phyloP scores from a whole-genome alignment of 1,140 invertebrate genomes.

The Neotoxoptera formosana region DNA sequence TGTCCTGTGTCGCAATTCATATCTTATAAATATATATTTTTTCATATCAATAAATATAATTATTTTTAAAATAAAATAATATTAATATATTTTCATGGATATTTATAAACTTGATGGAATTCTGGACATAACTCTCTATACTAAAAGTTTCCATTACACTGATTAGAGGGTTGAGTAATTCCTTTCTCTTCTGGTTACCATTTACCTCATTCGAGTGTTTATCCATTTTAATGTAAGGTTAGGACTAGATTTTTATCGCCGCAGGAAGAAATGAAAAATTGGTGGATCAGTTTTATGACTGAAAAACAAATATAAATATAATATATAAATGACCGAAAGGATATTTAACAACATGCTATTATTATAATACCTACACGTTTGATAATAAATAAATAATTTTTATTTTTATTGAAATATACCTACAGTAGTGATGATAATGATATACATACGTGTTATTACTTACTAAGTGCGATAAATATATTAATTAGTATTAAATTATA shows the following conservation, averaged over 20 bases:
- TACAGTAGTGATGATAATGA: too few relatives aligned
- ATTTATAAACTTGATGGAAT: neutral
- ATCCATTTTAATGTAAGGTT: neutral
- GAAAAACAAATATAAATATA: neutral
- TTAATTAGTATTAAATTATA: too few relatives aligned
- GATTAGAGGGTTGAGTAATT: neutral
- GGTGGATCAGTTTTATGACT: neutral
- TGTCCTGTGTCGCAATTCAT: neutral
- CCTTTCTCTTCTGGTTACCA: neutral
- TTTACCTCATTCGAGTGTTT: neutral
- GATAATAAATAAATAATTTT: too few relatives aligned
- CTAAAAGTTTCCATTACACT: neutral
- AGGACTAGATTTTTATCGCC: neutral
- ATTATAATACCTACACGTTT: neutral
- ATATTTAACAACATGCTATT: neutral
- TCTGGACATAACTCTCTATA: neutral
- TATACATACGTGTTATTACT: too few relatives aligned
- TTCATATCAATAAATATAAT: neutral
- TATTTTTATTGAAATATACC: too few relatives aligned
- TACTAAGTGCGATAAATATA: too few relatives aligned
- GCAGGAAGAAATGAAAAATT: neutral
- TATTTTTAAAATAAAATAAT: neutral
- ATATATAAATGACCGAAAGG: neutral
- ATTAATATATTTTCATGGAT: neutral
- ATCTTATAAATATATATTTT: neutral